phyloP scores from a whole-genome alignment of 1,140 invertebrate species.

The Zaprionus gabonicus region DNA sequence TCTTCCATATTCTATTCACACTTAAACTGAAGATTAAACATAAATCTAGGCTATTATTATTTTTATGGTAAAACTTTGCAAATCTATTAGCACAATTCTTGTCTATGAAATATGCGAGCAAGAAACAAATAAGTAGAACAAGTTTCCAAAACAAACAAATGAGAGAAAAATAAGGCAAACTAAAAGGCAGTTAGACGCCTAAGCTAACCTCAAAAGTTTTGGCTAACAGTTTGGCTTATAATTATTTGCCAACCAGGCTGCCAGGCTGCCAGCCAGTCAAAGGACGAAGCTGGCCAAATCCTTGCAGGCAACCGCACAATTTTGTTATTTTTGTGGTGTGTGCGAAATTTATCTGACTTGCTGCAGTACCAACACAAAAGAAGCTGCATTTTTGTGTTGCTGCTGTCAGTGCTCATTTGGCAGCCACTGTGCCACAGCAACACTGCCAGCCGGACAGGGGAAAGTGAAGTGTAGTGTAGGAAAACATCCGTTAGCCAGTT shows the following conservation, averaged over 20 bases:
- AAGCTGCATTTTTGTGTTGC: constrained; percentile 45
- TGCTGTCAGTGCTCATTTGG: constrained; percentile 73
- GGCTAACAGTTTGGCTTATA: constrained; percentile 43
- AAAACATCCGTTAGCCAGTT: constrained; percentile 61
- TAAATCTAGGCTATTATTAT: not conserved
- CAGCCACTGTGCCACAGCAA: constrained; percentile 1
- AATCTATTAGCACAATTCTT: constrained; percentile 2
- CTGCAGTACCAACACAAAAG: constrained; percentile 33
- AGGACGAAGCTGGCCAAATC: constrained; percentile 51
- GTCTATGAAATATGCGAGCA: not conserved
- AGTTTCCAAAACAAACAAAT: constrained; percentile 4
- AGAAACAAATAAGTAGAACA: not conserved
- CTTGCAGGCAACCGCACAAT: constrained; percentile 63
- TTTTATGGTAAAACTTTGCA: not conserved
- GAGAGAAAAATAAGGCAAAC: not conserved
- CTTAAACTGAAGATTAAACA: not conserved
- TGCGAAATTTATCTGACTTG: constrained; percentile 63
- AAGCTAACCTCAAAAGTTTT: constrained; percentile 41
- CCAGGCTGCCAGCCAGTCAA: constrained; percentile 17
- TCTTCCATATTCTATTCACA: not conserved
- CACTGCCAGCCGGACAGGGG: constrained; percentile 27
- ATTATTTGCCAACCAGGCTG: constrained; percentile 47
- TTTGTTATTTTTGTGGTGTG: constrained; percentile 72
- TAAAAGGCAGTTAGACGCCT: constrained; percentile 30
- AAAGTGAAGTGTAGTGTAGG: not conserved